These are phyloP conservation scores for Synaphobranchus kaupii DNA, from an alignment of 2,797 vertebrate species.

Conservation along the genomic window DNA sequence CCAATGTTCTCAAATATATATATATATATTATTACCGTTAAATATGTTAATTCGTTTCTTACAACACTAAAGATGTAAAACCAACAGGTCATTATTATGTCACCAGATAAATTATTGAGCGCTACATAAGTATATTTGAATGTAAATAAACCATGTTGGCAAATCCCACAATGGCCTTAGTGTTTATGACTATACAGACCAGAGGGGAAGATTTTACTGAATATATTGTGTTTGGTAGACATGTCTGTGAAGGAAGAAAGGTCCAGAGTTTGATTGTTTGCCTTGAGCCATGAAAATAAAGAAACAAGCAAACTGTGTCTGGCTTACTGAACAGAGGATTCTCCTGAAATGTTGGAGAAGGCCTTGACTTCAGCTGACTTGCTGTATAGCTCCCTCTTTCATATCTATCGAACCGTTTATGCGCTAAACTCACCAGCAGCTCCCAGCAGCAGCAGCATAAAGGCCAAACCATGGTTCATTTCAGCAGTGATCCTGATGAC, in stretches of 20 bases:
- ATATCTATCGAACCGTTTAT: too few relatives aligned
- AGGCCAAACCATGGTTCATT: not conserved
- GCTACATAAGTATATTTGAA: not conserved
- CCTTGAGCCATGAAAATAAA: not conserved
- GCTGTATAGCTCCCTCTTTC: too few relatives aligned
- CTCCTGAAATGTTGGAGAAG: too few relatives aligned
- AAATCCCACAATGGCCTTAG: not conserved
- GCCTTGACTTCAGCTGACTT: too few relatives aligned
- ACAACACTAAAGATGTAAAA: not conserved
- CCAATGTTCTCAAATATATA: not conserved
- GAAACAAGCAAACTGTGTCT: too few relatives aligned
- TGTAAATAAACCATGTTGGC: not conserved
- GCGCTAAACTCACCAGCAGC: not conserved
- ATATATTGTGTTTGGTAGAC: not conserved
- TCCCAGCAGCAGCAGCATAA: not conserved
- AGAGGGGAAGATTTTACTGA: not conserved
- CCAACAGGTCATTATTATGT: not conserved
- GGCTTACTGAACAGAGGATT: too few relatives aligned
- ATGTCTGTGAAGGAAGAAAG: not conserved
- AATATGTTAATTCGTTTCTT: not conserved
- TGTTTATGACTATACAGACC: too few relatives aligned
- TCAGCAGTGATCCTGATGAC: not conserved
- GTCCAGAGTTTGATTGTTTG: not conserved
- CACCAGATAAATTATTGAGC: not conserved
- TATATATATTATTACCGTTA: not conserved